Evolutionary conservation across 2,113 vertebrate genomes (phyloP), one percentile per base, ranked within the genome.

Genomic region (Etia nguti): DNA sequence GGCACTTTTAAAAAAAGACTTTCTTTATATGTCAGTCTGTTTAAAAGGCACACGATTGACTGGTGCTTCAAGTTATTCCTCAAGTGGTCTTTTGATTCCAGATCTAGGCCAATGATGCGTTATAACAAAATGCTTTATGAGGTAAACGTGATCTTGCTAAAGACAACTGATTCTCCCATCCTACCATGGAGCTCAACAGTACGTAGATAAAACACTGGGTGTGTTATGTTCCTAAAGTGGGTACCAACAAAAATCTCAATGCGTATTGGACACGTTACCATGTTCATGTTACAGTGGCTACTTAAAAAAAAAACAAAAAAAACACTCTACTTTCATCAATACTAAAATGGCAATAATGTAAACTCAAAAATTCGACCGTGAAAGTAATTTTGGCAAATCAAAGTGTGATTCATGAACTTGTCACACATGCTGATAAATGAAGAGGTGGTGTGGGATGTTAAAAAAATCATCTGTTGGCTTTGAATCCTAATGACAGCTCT

Each of bases 361-460:
- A 94, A 95, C 89, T 86, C 80, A 90, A 4, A 90, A 87, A 81
- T 82, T 82, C 54, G 93, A 93, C 79, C 50, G 83, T 86, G 60
- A 90, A 57, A 55, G 84, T 41, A 24, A 89, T 92, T 94, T 95
- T 94, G 93, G 93, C 93, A 94, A 93, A 93, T 90, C 57, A 93
- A 94, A 92, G 80, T 87, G 88, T 81, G 85, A 92, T 80, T 88
- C 83, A 91, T 90, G 83, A 92, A 89, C 83, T 68, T 89, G 80
- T 92, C 89, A 82, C 81, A 92, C 81, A 88, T 88, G 79, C 46
- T 86, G 77, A 88, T 89, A 84, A 90, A 90, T 87, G 12, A 89
- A 88, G 34, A 79, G 83, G n/a, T 77, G 73, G 56, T 48, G 80
- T 75, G 41, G 73, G 34, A 79, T 80, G 54, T 81, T 82, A 22